A percentile compares a stretch with the other conserved stretches of the same genome.
Conservation (phyloP, 1,140 invertebrate genomes). For the Laupala kohalensis region DNA sequence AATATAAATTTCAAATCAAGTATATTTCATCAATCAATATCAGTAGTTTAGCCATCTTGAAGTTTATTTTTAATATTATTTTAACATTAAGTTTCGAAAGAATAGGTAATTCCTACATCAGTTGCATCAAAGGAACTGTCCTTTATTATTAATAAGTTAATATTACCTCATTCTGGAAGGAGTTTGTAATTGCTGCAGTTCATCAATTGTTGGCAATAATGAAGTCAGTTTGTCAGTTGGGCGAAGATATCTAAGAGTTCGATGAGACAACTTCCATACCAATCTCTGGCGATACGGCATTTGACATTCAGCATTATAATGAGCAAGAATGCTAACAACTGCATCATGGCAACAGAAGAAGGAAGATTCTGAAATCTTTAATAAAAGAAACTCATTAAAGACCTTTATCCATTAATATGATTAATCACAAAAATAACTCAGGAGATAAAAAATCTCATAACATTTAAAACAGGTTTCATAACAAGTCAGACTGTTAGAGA, state of each 20-base stretch:
- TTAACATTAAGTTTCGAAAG: no score
- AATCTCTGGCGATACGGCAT: constrained; percentile 56
- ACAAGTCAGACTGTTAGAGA: not conserved
- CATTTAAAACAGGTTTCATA: not conserved
- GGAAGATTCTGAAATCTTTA: constrained; percentile 49
- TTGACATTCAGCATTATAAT: constrained; percentile 55
- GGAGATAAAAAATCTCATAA: no score
- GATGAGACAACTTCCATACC: constrained; percentile 43
- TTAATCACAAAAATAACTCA: no score
- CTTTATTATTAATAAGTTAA: no score
- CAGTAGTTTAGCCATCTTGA: no score
- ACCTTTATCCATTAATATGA: not conserved
- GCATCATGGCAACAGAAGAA: constrained; percentile 42
- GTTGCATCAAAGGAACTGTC: no score
- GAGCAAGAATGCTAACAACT: constrained; percentile 44
- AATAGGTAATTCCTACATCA: no score
- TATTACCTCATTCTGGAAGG: constrained; percentile 4
- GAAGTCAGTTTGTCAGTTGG: constrained; percentile 59
- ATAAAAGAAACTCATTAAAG: not conserved
- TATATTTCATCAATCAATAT: no score
- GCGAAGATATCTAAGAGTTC: constrained; percentile 41
- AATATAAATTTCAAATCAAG: no score
- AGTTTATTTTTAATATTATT: no score
- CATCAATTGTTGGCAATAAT: constrained; percentile 57
- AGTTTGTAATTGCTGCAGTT: constrained; percentile 30